Conservation (phyloP, 1,140 invertebrate genomes). For the Drosophila gunungcola region DNA sequence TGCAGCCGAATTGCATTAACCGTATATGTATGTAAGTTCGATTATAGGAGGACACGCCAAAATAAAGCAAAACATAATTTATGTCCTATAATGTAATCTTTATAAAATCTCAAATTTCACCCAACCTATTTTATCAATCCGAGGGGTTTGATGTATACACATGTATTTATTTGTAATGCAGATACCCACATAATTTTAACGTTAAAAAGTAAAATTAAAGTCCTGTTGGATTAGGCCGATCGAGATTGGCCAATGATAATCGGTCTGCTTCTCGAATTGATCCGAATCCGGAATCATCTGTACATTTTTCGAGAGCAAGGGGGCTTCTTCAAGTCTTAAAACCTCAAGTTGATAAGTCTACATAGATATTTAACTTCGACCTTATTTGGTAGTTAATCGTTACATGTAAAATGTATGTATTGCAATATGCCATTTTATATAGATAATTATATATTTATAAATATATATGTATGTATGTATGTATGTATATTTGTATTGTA, state of each 20-base stretch:
- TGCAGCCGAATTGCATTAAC: constrained; percentile 22
- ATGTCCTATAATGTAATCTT: constrained; percentile 3
- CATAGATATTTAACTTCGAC: constrained; percentile 38
- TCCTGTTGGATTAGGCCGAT: constrained; percentile 14
- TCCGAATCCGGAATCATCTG: constrained; percentile 25
- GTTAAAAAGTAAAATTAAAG: constrained; percentile 8
- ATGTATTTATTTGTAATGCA: constrained; percentile 43
- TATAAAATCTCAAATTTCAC: constrained; percentile 14
- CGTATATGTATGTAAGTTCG: constrained; percentile 6
- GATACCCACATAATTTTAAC: constrained; percentile 17
- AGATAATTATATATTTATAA: constrained; percentile 28
- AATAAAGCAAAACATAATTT: constrained; percentile 11
- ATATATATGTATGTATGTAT: constrained; percentile 18
- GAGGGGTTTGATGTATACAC: constrained; percentile 14
- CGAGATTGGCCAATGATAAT: constrained; percentile 3
- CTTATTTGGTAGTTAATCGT: constrained; percentile 37
- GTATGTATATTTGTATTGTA: constrained; percentile 46
- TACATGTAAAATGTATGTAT: constrained; percentile 57
- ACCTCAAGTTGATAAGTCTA: constrained; percentile 57
- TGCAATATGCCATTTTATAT: constrained; percentile 62
- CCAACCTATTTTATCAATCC: constrained; percentile 5
- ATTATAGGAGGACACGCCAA: constrained; percentile 7
- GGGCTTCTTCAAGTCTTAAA: constrained; percentile 46
- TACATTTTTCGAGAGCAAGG: constrained; percentile 34
- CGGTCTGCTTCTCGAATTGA: constrained; percentile 8